These are phyloP conservation scores for Leptoteleia sp. DNA, from an alignment of 1,140 invertebrate genomes.

Conservation along the genomic window DNA sequence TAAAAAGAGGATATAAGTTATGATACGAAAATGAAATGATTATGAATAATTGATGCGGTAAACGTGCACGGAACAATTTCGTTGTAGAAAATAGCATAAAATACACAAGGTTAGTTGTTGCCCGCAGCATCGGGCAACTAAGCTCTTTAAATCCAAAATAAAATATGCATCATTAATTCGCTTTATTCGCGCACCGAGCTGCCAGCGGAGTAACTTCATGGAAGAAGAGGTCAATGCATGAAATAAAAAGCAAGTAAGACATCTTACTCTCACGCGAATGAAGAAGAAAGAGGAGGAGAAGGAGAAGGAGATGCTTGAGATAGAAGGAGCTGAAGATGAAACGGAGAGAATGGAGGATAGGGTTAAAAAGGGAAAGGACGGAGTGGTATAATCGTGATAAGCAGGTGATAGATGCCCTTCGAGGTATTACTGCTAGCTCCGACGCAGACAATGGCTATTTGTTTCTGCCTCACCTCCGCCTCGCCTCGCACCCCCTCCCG, in stretches of 20 bases:
- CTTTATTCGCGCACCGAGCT: constrained; percentile 65
- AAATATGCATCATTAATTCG: constrained; percentile 71
- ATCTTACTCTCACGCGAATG: constrained; percentile 69
- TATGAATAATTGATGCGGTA: background rate
- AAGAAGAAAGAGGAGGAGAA: constrained; percentile 34
- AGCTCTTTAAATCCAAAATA: constrained; percentile 66
- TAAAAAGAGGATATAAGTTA: no score
- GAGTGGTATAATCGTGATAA: constrained; percentile 82
- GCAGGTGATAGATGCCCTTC: constrained; percentile 81
- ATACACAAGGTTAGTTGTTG: constrained; percentile 49
- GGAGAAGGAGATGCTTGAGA: constrained; percentile 32
- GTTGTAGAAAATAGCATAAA: constrained; percentile 53
- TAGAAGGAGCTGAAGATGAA: constrained; percentile 47
- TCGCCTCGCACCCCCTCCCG: constrained; percentile 31
- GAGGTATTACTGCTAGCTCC: constrained; percentile 75
- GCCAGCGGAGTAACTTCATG: constrained; percentile 63
- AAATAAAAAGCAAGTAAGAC: constrained; percentile 68
- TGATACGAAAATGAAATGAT: background rate
- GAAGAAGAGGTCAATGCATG: constrained; percentile 69
- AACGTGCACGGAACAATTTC: constrained; percentile 8
- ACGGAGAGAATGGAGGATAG: constrained; percentile 50
- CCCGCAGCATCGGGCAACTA: constrained; percentile 54
- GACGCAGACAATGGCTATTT: constrained; percentile 80
- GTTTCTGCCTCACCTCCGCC: constrained; percentile 75
- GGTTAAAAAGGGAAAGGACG: constrained; percentile 70